A percentile compares a stretch with the other conserved stretches of the same genome.
phyloP scores from a whole-genome alignment of 2,113 vertebrate species.

The Ondatra zibethicus region DNA sequence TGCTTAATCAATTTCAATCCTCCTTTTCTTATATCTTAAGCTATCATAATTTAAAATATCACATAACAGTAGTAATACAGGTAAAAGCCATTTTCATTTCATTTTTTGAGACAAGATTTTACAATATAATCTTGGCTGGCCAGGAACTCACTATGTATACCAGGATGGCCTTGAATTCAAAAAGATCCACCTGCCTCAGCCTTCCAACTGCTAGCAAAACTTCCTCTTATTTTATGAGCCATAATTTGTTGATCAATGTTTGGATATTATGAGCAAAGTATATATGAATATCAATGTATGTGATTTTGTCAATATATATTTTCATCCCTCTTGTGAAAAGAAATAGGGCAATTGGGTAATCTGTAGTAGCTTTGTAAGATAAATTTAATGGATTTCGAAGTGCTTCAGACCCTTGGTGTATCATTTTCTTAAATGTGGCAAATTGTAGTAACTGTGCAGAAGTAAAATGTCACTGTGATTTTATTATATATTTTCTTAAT shows the following conservation, averaged over 20 bases:
- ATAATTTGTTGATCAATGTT: background rate
- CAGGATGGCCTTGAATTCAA: background rate
- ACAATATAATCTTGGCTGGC: background rate
- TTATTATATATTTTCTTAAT: background rate
- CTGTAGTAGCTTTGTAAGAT: background rate
- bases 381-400: background rate
- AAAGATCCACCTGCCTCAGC: background rate
- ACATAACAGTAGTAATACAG: background rate
- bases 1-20: background rate
- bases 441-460: background rate
- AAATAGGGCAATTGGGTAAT: background rate
- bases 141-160: background rate
- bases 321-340: background rate
- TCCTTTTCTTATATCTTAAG: background rate
- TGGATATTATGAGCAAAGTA: background rate
- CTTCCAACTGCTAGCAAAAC: background rate
- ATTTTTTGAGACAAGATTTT: background rate
- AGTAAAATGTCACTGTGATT: background rate
- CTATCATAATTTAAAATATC: background rate
- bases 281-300: background rate
- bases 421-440: background rate
- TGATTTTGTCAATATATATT: background rate
- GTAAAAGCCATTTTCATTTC: background rate
- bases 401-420: background rate
- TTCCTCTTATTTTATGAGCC: background rate